These are phyloP conservation scores for Heliconius erato DNA, from an alignment of 2,888 invertebrate species.

Conservation along the genomic window DNA sequence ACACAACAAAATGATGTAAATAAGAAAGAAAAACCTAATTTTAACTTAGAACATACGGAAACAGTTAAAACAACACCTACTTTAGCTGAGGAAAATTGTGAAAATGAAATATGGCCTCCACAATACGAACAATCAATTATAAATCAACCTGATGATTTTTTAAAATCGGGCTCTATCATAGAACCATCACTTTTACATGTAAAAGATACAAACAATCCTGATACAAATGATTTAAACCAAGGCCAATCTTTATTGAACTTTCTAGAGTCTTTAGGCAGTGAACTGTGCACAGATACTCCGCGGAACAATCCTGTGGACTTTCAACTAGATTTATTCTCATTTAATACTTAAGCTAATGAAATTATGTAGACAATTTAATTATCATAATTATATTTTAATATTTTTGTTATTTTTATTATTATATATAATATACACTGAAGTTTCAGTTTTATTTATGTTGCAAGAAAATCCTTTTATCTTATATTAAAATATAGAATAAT, in stretches of 20 bases:
- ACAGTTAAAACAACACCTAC: neutral
- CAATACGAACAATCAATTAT: constrained; percentile 57
- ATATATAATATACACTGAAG: constrained; percentile 32
- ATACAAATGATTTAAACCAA: constrained; percentile 56
- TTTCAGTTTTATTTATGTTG: constrained; percentile 36
- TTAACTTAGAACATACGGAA: neutral
- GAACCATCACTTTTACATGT: constrained; percentile 70
- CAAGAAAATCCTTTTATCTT: neutral
- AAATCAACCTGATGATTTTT: constrained; percentile 63
- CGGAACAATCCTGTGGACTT: constrained; percentile 77
- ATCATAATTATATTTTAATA: constrained; percentile 40
- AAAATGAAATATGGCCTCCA: constrained; percentile 4
- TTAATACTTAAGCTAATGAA: constrained; percentile 62
- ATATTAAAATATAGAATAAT: neutral
- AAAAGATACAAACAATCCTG: constrained; percentile 53
- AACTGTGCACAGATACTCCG: constrained; percentile 77
- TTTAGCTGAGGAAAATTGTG: neutral
- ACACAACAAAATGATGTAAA: constrained; percentile 68
- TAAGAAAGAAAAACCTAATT: constrained; percentile 60
- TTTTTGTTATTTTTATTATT: constrained; percentile 45
- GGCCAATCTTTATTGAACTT: constrained; percentile 78
- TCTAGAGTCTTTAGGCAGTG: constrained; percentile 75
- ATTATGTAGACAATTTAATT: constrained; percentile 38
- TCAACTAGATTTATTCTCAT: constrained; percentile 78
- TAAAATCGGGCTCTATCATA: constrained; percentile 68